Evolutionary conservation across 2,888 invertebrate species (phyloP), one percentile per base, ranked within the genome.

Genomic region (Drosophila hamatofila): DNA sequence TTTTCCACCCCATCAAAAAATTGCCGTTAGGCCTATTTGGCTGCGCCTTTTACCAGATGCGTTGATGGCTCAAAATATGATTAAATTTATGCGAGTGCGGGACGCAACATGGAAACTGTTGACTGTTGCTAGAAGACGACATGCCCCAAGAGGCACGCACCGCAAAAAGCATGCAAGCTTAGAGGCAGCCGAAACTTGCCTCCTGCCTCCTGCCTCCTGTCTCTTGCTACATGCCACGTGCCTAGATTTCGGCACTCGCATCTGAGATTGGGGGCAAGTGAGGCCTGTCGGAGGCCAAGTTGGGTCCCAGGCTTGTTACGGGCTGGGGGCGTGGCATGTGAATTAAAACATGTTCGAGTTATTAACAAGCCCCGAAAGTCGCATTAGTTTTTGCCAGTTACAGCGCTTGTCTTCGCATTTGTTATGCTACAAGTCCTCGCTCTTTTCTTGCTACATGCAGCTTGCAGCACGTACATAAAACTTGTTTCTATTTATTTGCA

Each of bases 291-390:
- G n/a, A 42, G 55, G 42, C 6, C 25, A 55, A 14, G 18, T 2
- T n/a, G 23, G 14, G 23, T 23, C 7, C 14, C 2, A 18, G n/a
- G 14, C 21, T 6, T 42, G n/a, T 18, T 12, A 7, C 8, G 12
- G 21, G 30, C 46, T 18, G 44, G 14, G 39, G 56, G 66, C 72
- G 60, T 68, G 64, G 58, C 78, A 75, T 86, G 83, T 78, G 83
- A 82, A 86, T 86, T 86, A 86, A 85, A 86, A 77, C 86, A 88
- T 86, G 88, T 74, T 82, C 74, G 79, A 86, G 76, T 86, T 86
- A 86, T 86, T 86, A 86, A 88, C 84, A 88, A 71, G 80, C 55
- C 73, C 75, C 80, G 59, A 72, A 80, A 85, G 85, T 85, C 81
- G 83, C 83, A 81, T 81, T 81, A 81, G 82, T 75, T 82, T 72